Conservation (phyloP, 2,797 vertebrate species). For the Psittacula echo region DNA sequence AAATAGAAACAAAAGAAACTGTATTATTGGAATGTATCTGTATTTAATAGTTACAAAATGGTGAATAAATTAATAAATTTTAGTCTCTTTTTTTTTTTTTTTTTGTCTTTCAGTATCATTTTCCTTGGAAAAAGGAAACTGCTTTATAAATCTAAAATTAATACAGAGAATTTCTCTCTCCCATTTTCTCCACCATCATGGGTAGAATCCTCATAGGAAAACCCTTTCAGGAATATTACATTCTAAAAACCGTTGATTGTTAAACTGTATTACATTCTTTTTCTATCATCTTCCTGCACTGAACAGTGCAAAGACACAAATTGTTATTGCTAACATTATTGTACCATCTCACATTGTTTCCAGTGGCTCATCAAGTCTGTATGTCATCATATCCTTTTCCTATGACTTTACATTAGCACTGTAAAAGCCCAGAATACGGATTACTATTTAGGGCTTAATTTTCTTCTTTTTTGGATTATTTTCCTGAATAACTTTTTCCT, state of each 20-base stretch:
- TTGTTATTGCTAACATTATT: conserved; percentile 58
- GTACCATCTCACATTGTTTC: conserved; percentile 28
- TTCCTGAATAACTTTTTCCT: neutral
- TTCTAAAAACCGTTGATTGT: conserved; percentile 47
- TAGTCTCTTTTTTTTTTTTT: neutral
- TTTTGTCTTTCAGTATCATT: neutral
- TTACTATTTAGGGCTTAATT: conserved; percentile 15
- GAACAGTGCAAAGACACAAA: conserved; percentile 55
- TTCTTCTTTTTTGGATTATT: conserved; percentile 15
- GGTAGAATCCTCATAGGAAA: conserved; percentile 23
- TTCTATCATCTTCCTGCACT: conserved; percentile 55
- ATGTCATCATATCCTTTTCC: conserved; percentile 21
- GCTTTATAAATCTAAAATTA: neutral
- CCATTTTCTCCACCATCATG: neutral
- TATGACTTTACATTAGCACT: neutral
- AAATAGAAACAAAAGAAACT: neutral
- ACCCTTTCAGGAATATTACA: conserved; percentile 21
- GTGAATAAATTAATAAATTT: neutral
- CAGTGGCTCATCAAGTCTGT: conserved; percentile 37
- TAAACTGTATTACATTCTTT: conserved; percentile 57
- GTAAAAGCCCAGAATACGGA: neutral
- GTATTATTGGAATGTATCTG: neutral
- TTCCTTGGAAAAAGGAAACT: neutral
- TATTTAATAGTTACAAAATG: neutral
- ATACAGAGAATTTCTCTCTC: neutral